phyloP scores from a whole-genome alignment of 2,888 invertebrate genomes.

The Melangyna quadrimaculata region DNA sequence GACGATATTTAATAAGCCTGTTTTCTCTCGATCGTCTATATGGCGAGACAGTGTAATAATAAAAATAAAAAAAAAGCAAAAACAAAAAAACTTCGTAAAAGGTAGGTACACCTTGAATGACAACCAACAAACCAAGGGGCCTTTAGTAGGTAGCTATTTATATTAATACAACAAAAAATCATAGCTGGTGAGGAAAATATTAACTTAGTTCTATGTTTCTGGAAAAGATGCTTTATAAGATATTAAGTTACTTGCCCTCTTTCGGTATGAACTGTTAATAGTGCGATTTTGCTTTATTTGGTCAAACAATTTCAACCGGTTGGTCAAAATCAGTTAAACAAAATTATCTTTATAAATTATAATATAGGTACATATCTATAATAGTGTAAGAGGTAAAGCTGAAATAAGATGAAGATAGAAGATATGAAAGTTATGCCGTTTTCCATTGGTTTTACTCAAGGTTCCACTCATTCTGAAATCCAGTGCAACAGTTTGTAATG shows the following conservation, averaged over 20 bases:
- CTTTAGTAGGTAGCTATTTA: not conserved
- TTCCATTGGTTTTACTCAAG: no score
- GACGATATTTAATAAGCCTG: conserved; percentile 28
- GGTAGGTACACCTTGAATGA: conserved; percentile 42
- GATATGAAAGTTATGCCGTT: no score
- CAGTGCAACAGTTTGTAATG: no score
- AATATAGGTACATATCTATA: not conserved
- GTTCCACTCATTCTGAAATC: no score
- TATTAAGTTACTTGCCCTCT: conserved; percentile 21
- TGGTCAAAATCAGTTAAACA: conserved; percentile 5
- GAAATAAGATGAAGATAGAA: no score
- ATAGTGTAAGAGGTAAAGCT: not conserved
- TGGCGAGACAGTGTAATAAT: conserved; percentile 48
- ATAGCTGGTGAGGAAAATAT: not conserved
- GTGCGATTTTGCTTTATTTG: conserved; percentile 57
- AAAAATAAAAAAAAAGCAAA: no score
- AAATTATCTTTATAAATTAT: not conserved
- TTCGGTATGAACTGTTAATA: not conserved
- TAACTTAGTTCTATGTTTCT: not conserved
- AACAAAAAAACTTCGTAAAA: not conserved
- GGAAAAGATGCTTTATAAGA: not conserved
- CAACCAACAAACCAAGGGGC: conserved; percentile 5
- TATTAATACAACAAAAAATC: not conserved
- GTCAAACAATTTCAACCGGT: conserved; percentile 57
- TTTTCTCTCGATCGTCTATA: conserved; percentile 28